A percentile compares a stretch with the other conserved stretches of the same genome.
Evolutionary conservation across 2,888 invertebrate genomes (phyloP).

Genomic region (Microctonus aethiopoides): DNA sequence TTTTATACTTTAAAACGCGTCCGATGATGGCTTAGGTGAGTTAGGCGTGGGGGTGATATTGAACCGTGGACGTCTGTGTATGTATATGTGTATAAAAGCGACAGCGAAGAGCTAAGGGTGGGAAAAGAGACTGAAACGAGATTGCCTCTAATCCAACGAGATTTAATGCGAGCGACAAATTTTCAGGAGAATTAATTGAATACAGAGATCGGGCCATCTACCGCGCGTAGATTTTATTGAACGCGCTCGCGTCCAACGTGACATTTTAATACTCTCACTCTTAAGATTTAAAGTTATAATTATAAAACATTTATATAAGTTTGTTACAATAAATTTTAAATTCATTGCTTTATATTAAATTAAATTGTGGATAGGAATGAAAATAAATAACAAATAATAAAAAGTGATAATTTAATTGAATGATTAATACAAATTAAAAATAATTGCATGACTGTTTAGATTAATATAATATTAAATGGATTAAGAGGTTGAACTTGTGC

Average conservation of each 20-base stretch:
- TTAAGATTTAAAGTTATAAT: not conserved
- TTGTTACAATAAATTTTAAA: not conserved
- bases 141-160: conserved; percentile 65
- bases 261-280: not conserved
- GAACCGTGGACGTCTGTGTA: conserved; percentile 2
- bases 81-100: not conserved
- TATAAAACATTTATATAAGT: not conserved
- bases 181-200: conserved; percentile 66
- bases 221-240: conserved; percentile 48
- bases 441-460: too few species aligned
- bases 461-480: too few species aligned
- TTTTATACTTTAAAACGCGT: conserved; percentile 23
- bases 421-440: too few species aligned
- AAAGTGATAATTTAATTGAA: too few species aligned
- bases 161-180: conserved; percentile 67
- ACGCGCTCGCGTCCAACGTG: not conserved
- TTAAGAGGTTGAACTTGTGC: not conserved
- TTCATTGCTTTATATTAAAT: not conserved
- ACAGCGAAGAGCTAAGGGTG: conserved; percentile 39
- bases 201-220: conserved; percentile 48
- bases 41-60: conserved; percentile 1
- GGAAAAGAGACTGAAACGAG: conserved; percentile 51
- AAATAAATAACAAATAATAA: too few species aligned
- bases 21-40: conserved; percentile 20
- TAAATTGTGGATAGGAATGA: not conserved